phyloP scores from a whole-genome alignment of 2,113 vertebrate species.

The Corythornis madagascariensis region DNA sequence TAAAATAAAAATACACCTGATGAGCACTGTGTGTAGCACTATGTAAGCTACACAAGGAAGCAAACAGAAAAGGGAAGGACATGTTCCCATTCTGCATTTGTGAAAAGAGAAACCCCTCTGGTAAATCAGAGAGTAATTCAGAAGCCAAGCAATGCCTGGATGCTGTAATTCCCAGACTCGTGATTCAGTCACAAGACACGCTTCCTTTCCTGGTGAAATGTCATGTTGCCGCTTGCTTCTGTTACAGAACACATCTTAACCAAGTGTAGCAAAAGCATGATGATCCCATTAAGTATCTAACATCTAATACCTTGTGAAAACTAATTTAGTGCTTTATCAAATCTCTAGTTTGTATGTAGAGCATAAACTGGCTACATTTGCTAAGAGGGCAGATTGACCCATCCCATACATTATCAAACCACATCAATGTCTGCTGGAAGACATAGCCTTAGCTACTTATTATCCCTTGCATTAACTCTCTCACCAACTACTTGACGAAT shows the following conservation, averaged over 20 bases:
- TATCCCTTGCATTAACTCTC: conserved; percentile 45
- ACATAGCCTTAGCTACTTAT: conserved; percentile 18
- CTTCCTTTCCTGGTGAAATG: conserved; percentile 42
- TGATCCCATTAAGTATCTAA: conserved; percentile 59
- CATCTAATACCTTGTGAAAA: conserved; percentile 47
- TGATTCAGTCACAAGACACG: conserved; percentile 50
- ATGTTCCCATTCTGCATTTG: not conserved
- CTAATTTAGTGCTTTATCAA: conserved; percentile 65
- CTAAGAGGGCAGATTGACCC: conserved; percentile 40
- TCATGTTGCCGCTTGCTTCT: conserved; percentile 18
- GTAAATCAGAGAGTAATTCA: not conserved
- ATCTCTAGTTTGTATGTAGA: conserved; percentile 72
- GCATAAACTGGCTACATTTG: conserved; percentile 51
- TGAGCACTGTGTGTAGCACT: not conserved
- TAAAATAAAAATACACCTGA: not conserved
- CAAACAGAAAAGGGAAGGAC: not conserved
- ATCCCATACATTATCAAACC: conserved; percentile 10
- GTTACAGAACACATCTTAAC: conserved; percentile 31
- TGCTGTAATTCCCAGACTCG: not conserved
- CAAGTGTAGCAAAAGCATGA: conserved; percentile 52
- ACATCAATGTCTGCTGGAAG: conserved; percentile 33
- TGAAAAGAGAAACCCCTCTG: not conserved
- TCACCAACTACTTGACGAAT: conserved; percentile 4
- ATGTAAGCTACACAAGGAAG: not conserved
- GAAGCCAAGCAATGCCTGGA: conserved; percentile 24